These are phyloP conservation scores for Lepus townsendii DNA, from an alignment of 2,797 vertebrate species.

Conservation along the genomic window DNA sequence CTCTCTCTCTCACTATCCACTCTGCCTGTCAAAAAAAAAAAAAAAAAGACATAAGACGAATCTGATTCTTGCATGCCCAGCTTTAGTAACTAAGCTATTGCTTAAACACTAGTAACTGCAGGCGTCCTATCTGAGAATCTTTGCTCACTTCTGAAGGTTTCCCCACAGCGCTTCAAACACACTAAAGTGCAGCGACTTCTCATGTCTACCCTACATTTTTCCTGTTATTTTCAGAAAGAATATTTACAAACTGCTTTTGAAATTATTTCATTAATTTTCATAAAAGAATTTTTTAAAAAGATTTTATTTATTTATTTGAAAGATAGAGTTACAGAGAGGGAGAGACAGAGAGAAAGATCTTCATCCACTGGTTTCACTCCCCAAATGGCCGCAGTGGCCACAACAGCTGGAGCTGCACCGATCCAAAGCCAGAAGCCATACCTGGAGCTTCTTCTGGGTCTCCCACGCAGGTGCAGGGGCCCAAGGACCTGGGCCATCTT, in stretches of 20 bases:
- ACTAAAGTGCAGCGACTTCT: slow-evolving; percentile 31
- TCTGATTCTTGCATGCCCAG: slow-evolving; percentile 1
- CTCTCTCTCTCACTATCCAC: too few species aligned
- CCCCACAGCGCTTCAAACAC: not conserved
- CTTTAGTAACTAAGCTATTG: slow-evolving; percentile 49
- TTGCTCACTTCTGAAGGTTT: not conserved
- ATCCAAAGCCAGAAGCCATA: too few species aligned
- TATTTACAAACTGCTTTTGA: slow-evolving; percentile 46
- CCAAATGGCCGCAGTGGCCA: too few species aligned
- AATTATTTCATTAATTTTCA: slow-evolving; percentile 28
- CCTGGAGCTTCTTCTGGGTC: too few species aligned
- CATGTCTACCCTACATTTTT: slow-evolving; percentile 14
- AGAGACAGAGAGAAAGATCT: too few species aligned
- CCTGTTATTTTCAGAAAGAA: not conserved
- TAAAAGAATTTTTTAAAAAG: not conserved
- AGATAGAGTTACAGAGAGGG: too few species aligned
- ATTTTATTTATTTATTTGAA: too few species aligned
- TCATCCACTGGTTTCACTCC: too few species aligned
- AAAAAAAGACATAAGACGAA: not conserved
- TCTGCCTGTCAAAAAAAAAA: too few species aligned
- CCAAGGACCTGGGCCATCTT: too few species aligned
- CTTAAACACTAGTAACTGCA: not conserved
- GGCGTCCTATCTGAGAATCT: not conserved
- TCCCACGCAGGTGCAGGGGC: too few species aligned
- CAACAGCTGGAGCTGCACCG: too few species aligned